Evolutionary conservation across 92 coral and sea anemone species (phyloP), one percentile per base, ranked within the genome.

Genomic region (Pocillopora meandrina): DNA sequence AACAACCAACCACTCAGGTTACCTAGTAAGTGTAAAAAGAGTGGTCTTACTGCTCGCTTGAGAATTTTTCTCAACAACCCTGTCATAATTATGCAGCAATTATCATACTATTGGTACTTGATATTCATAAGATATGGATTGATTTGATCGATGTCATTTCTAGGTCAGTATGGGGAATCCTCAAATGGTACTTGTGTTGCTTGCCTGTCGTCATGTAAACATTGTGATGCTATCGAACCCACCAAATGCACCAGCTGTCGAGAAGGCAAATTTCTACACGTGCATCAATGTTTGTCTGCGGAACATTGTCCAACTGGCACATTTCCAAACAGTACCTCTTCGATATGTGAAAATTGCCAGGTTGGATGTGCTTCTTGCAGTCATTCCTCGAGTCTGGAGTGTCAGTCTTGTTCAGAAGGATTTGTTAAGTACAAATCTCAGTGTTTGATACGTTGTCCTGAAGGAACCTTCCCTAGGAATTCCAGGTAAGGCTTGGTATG

Each of bases 371-470:
- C 91, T n/a, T 83, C 79, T 1, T 95, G 98, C 35, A 74, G 72
- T 20, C 93, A 88, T 11, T 76, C 87, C 17, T 79, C 91, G 71
- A 82, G 70, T 23, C 74, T 82, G 68, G 84, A 90, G 79, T 96
- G 98, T 64, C 65, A 88, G 2, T 79, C 92, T 23, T 96, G 98
- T 79, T 31, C 80, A 17, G 84, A 87, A 11, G 95, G 95, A 20
- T 92, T 89, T 77, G 82, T 87, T 82, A 59, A 90, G 68, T 77
- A 79, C 88, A 84, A 89, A 15, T 87, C 93, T 2, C 79, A 79
- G 63, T 96, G 98, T 69, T 79, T 89, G 5, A 42, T 89, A 60
- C 88, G 82, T 12, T 96, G 98, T 75, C 98, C 98, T 18, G 71
- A 20, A 23, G 92, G 86, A 33, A 96, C 94, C 56, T 94, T 94